These are phyloP conservation scores for Pseudochromis fuscus DNA, from an alignment of 2,797 vertebrate genomes.

Conservation along the genomic window DNA sequence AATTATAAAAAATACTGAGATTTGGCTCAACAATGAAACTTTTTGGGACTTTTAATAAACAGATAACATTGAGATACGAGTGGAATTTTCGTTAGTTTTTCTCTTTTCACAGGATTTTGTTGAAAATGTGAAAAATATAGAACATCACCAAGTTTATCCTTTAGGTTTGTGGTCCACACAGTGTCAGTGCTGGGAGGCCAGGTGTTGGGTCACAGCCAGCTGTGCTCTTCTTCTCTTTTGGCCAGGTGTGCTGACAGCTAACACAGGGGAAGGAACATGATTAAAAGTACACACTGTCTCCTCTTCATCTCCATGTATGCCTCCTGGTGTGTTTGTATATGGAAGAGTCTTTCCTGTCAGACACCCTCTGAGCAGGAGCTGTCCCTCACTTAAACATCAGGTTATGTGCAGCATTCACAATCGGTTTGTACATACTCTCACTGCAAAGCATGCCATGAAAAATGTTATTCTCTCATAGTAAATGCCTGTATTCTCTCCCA, in stretches of 20 bases:
- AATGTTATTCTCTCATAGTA: no score
- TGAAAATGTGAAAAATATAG: neutral
- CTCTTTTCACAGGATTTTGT: neutral
- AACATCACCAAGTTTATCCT: neutral
- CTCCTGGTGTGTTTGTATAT: neutral
- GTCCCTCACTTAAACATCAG: neutral
- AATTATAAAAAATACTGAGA: no score
- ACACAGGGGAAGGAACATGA: neutral
- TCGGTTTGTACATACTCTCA: no score
- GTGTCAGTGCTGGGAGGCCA: neutral
- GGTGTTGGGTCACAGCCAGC: neutral
- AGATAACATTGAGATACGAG: neutral
- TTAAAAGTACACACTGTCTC: neutral
- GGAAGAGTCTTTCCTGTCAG: neutral
- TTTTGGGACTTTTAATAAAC: neutral
- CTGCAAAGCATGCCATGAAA: no score
- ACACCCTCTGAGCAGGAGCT: neutral
- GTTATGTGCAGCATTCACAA: neutral
- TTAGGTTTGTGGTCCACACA: no score
- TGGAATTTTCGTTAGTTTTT: neutral
- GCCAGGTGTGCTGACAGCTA: neutral
- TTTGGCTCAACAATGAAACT: neutral
- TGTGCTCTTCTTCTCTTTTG: neutral
- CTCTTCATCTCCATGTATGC: neutral
- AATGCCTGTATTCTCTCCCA: no score